Evolutionary conservation across 2,113 vertebrate species (phyloP), one percentile per base, ranked within the genome.

Genomic region (Alces alces): DNA sequence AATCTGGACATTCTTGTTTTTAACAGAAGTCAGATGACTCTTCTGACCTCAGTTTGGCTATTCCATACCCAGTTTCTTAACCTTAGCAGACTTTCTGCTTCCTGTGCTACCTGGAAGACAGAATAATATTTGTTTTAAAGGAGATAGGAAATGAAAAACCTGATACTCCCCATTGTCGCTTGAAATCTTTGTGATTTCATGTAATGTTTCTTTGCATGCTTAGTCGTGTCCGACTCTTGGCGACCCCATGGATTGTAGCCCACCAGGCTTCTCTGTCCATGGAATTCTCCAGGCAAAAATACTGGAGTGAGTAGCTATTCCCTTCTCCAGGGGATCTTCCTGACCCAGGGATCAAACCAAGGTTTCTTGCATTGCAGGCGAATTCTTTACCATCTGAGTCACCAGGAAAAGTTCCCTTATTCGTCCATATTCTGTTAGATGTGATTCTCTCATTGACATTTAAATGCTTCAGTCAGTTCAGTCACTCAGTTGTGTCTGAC

Each of bases 11-110:
- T 25, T 39, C 93, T 95, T 89, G 15, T 54, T 95, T 70, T 95
- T 70, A 89, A 86, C 36, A 87, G 36, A 94, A 66, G n/a, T n/a
- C n/a, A n/a, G n/a, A n/a, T n/a, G 10, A 89, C 95, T 95, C 25
- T 88, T 86, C 64, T 78, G 54, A 96, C 25, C 33, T 97, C 50
- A n/a, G 30, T 96, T 82, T 87, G 86, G 89, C 96, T 96, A 95
- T 96, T 93, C 52, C 94, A 89, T 47, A 79, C 54, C 58, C 80
- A 93, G 82, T 43, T 93, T 89, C 52, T 91, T 90, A 84, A 76
- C 36, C 54, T 13, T 78, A n/a, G 21, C 70, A 80, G 76, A 39
- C 43, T 28, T 55, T 93, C 85, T 92, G 17, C n/a, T 70, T 36
- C n/a, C n/a, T 70, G 10, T 60, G 52, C 79, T 88, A 45, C 50